Evolutionary conservation across 2,888 invertebrate genomes (phyloP).

Genomic region (Thereva unica): DNA sequence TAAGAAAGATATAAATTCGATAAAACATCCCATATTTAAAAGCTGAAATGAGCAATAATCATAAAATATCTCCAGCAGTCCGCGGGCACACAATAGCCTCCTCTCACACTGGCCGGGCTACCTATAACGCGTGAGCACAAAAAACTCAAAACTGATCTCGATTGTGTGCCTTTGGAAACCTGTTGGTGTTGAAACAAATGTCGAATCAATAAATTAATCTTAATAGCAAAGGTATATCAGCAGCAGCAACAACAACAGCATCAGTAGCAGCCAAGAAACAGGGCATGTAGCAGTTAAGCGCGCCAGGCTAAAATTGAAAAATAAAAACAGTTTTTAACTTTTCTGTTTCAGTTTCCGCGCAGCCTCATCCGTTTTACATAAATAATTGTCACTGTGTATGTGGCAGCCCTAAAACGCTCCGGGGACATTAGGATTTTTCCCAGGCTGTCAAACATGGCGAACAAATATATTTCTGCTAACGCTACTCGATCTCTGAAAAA

Average conservation of each 20-base stretch:
- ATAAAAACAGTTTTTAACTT: not conserved
- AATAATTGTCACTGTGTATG: slow-evolving; percentile 5
- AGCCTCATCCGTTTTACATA: slow-evolving; percentile 15
- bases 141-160: slow-evolving; percentile 1
- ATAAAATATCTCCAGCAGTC: no score
- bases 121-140: no score
- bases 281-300: not conserved
- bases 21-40: no score
- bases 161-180: slow-evolving; percentile 12
- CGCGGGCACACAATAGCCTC: no score
- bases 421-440: slow-evolving; percentile 1
- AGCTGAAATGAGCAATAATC: no score
- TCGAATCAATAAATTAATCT: slow-evolving; percentile 11
- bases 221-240: not conserved
- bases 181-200: slow-evolving; percentile 25
- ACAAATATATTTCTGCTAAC: slow-evolving; percentile 3
- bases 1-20: no score
- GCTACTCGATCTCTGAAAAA: no score
- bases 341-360: not conserved
- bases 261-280: not conserved
- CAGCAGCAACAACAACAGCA: not conserved
- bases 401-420: not conserved
- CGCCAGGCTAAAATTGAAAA: slow-evolving; percentile 3
- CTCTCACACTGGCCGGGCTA: no score
- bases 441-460: slow-evolving; percentile 9